Conservation (phyloP, 1,140 invertebrate genomes). For the Drosophila lacertosa region DNA sequence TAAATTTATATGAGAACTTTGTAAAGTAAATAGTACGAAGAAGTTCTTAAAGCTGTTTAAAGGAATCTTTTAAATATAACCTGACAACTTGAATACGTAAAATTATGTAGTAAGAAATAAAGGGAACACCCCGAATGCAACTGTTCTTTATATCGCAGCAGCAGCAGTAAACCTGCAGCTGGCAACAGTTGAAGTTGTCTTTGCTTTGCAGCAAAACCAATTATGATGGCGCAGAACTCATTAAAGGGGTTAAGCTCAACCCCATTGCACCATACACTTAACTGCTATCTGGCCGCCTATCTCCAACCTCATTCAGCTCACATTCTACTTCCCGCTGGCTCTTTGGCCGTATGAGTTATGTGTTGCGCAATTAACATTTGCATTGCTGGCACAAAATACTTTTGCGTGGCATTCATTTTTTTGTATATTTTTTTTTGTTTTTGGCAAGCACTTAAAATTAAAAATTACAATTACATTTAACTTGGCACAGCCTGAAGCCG, state of each 20-base stretch:
- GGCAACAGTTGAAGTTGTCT: slow-evolving; percentile 37
- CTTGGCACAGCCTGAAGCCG: slow-evolving; percentile 57
- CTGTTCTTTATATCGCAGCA: slow-evolving; percentile 23
- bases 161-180: slow-evolving; percentile 35
- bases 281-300: slow-evolving; percentile 24
- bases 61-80: too few relatives aligned
- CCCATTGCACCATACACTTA: slow-evolving; percentile 26
- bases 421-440: slow-evolving; percentile 22
- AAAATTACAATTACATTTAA: slow-evolving; percentile 82
- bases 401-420: slow-evolving; percentile 53
- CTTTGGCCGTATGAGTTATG: slow-evolving; percentile 64
- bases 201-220: slow-evolving; percentile 40
- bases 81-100: background rate
- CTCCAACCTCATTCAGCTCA: background rate
- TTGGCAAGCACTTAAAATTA: slow-evolving; percentile 80
- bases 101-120: slow-evolving; percentile 1
- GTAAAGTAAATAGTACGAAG: too few relatives aligned
- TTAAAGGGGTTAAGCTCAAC: slow-evolving; percentile 41
- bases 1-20: too few relatives aligned
- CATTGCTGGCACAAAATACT: slow-evolving; percentile 72
- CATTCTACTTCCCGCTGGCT: background rate
- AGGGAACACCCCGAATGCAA: slow-evolving; percentile 10
- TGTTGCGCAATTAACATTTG: slow-evolving; percentile 80
- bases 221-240: slow-evolving; percentile 50
- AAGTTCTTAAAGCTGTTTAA: too few relatives aligned